phyloP scores from a whole-genome alignment of 2,113 vertebrate genomes.

The Crotalus tigris region DNA sequence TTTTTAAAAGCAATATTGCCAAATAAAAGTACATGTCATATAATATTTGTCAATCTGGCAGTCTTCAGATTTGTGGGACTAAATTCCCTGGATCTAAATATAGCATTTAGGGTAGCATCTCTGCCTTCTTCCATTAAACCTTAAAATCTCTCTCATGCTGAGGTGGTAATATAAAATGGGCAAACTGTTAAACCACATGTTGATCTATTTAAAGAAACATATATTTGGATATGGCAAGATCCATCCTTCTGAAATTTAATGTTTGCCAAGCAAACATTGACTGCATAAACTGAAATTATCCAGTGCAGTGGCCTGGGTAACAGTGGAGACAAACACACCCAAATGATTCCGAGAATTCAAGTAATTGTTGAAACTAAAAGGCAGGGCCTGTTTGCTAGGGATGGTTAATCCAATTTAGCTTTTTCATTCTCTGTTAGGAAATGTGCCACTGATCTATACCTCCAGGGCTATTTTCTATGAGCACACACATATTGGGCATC shows the following conservation, averaged over 20 bases:
- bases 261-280: conserved; percentile 57
- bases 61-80: neutral
- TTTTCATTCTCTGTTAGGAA: conserved; percentile 27
- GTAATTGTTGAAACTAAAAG: neutral
- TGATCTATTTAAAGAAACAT: neutral
- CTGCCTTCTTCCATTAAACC: neutral
- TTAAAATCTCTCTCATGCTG: neutral
- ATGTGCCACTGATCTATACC: conserved; percentile 25
- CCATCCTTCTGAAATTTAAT: conserved; percentile 47
- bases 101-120: neutral
- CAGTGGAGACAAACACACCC: conserved; percentile 46
- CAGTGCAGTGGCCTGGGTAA: neutral
- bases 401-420: conserved; percentile 20
- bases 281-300: conserved; percentile 61
- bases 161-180: neutral
- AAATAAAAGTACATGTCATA: neutral
- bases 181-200: neutral
- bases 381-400: conserved; percentile 22
- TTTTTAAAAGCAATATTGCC: neutral
- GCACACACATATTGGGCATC: conserved; percentile 40
- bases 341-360: conserved; percentile 35
- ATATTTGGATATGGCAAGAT: neutral
- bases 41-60: neutral
- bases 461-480: neutral
- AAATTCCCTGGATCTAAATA: neutral